phyloP scores from a whole-genome alignment of 2,888 invertebrate genomes.

The Steinernema hermaphroditum region DNA sequence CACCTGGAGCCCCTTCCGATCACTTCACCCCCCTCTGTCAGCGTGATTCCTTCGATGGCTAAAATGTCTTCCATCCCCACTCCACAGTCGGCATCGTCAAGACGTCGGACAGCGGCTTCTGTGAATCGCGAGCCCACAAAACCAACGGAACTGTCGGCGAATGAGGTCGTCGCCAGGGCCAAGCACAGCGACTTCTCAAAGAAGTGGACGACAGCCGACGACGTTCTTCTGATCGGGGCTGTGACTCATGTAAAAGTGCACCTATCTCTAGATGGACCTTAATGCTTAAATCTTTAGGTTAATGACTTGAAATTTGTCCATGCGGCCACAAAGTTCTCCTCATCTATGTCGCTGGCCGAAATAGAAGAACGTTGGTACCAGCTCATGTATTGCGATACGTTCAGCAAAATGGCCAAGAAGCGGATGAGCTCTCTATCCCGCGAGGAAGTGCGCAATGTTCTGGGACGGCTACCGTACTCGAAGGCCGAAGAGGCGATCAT shows the following conservation, averaged over 20 bases:
- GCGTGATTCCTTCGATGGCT: conserved; percentile 10
- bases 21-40: conserved; percentile 5
- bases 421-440: conserved; percentile 45
- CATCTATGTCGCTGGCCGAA: conserved; percentile 88
- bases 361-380: conserved; percentile 95
- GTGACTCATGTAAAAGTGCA: conserved; percentile 78
- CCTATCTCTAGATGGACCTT: neutral
- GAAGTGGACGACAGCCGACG: conserved; percentile 95
- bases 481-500: conserved; percentile 85
- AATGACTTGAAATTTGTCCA: conserved; percentile 76
- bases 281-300: conserved; percentile 68
- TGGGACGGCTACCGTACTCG: conserved; percentile 81
- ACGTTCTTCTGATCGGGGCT: conserved; percentile 86
- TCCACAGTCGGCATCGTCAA: neutral
- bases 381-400: conserved; percentile 87
- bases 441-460: conserved; percentile 37
- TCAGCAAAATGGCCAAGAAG: conserved; percentile 72
- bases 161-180: conserved; percentile 37
- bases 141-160: conserved; percentile 35
- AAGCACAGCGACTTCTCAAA: conserved; percentile 71
- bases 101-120: neutral
- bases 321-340: conserved; percentile 90
- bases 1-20: conserved; percentile 18
- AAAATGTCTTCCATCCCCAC: conserved; percentile 14
- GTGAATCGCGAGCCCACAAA: conserved; percentile 6